Percentiles rank a stretch among this genome's conserved stretches.
Evolutionary conservation across 2,888 invertebrate genomes (phyloP).

Genomic region (Atethmia centrago): DNA sequence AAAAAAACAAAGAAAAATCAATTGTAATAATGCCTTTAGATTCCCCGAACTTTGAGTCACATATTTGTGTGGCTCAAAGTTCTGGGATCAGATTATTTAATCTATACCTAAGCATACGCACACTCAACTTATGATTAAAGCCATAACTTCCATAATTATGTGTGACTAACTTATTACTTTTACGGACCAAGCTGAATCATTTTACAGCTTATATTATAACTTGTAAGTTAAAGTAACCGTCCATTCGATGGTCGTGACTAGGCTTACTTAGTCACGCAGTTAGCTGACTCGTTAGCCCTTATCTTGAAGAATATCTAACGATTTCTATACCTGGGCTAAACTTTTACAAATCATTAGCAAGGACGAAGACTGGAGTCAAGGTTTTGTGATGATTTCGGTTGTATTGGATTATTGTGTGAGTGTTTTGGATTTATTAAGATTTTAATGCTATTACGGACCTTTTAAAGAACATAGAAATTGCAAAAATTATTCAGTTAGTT

Average conservation of each 20-base stretch:
- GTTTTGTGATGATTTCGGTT: constrained; percentile 56
- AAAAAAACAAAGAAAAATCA: constrained; percentile 35
- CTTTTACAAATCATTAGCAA: constrained; percentile 58
- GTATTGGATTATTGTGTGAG: constrained; percentile 50
- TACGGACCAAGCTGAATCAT: constrained; percentile 54
- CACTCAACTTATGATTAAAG: constrained; percentile 34
- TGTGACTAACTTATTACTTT: constrained; percentile 59
- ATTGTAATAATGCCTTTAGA: constrained; percentile 1
- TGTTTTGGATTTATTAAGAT: background rate
- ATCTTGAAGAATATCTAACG: constrained; percentile 74
- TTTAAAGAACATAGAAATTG: no score
- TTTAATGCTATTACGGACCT: background rate
- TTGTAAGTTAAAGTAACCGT: constrained; percentile 53
- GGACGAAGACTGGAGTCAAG: constrained; percentile 30
- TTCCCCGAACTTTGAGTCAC: constrained; percentile 50
- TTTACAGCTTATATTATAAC: constrained; percentile 63
- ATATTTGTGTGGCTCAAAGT: no score
- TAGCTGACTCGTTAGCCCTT: constrained; percentile 79
- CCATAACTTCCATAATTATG: constrained; percentile 47
- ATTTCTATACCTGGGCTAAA: constrained; percentile 60
- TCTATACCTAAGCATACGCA: constrained; percentile 10
- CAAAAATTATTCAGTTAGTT: background rate
- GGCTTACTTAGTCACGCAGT: constrained; percentile 83
- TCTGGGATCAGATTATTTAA: no score
- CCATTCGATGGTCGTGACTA: constrained; percentile 78